Evolutionary conservation across 2,888 invertebrate species (phyloP), one percentile per base, ranked within the genome.

Genomic region (Pammene aurita): DNA sequence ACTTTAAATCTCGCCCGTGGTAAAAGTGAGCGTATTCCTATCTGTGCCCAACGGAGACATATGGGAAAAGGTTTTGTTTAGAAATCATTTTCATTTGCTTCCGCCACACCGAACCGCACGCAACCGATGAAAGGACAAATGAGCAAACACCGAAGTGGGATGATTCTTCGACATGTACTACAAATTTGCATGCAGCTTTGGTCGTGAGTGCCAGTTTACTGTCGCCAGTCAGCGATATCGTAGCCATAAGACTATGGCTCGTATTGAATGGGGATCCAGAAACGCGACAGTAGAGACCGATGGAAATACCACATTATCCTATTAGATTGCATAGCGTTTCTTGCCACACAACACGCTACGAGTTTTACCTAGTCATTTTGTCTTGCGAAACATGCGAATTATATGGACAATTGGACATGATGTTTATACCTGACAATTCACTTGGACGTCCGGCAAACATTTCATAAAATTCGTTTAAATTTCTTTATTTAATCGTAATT

Each of bases 281-380:
- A 63, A 63, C 42, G 46, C 41, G 14, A 38, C 35, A 38, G 48
- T 13, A 38, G 54, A 57, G 52, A 65, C 18, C n/a, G 54, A 60
- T 65, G 65, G 60, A 65, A 69, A 69, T 65, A 60, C 26, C 58
- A 46, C 2, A 65, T 60, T 69, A 69, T 69, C 65, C 60, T 42
- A 64, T 67, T 60, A 48, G 60, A 71, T 58, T 62, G 62, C 50
- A 41, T 52, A 38, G 44, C 67, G 57, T 58, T 56, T 48, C 35
- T 67, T 68, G 57, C 57, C 14, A 68, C 68, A 68, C 42, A 52
- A 44, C 46, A 52, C 34, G n/a, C n/a, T 57, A 35, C n/a, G 50
- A 38, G 68, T 63, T 35, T 18, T 44, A 41, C 14, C 60, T 46
- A 41, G 69, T 65, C 64, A 69, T 60, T 64, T 50, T n/a, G 62